Conservation (phyloP, 1,140 invertebrate species). For the Gryllus bimaculatus region DNA sequence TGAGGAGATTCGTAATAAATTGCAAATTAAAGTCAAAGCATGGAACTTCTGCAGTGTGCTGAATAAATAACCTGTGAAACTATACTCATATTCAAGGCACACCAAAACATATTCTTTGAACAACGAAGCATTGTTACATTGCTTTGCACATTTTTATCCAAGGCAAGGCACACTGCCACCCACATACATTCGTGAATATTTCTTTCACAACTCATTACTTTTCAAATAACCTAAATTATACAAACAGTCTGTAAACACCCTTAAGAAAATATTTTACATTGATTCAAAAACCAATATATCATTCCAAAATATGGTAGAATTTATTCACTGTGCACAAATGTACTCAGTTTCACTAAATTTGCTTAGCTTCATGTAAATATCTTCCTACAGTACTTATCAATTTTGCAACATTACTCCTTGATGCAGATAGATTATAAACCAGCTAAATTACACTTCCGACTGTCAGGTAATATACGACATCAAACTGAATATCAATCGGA, state of each 20-base stretch:
- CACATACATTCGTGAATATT: neutral
- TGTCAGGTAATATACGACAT: neutral
- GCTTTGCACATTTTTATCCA: neutral
- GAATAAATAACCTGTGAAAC: neutral
- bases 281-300: neutral
- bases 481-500: neutral
- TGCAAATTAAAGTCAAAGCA: neutral
- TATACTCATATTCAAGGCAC: neutral
- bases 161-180: neutral
- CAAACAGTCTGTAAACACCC: neutral
- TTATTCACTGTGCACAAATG: neutral
- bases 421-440: neutral
- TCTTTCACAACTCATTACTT: neutral
- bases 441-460: neutral
- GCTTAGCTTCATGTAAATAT: neutral
- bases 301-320: neutral
- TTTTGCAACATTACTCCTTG: neutral
- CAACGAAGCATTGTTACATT: neutral
- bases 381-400: neutral
- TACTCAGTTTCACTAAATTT: neutral
- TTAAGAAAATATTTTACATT: conserved; percentile 6
- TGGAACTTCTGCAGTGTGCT: neutral
- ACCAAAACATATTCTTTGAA: conserved; percentile 5
- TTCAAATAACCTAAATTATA: neutral
- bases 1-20: no score